Conservation (phyloP, 2,888 invertebrate species). For the Antheraea yamamai region DNA sequence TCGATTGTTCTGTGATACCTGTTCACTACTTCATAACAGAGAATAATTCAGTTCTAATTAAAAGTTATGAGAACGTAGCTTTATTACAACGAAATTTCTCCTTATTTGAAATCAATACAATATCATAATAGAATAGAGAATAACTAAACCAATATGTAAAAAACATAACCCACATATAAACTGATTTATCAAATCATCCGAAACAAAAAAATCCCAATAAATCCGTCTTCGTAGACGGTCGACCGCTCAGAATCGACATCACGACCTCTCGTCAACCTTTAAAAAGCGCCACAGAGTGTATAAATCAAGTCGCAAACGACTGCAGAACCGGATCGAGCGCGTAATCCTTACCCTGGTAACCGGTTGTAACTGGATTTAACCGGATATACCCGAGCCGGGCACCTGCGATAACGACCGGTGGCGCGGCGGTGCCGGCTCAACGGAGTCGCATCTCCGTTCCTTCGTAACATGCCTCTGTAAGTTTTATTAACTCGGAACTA, state of each 20-base stretch:
- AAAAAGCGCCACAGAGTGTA: conserved; percentile 49
- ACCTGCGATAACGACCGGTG: conserved; percentile 72
- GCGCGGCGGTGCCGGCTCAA: conserved; percentile 3
- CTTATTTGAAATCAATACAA: not conserved
- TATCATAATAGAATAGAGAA: not conserved
- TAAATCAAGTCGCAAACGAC: conserved; percentile 75
- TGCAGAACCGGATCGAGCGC: conserved; percentile 70
- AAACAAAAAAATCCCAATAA: conserved; percentile 14
- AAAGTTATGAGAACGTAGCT: not conserved
- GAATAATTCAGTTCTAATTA: no score
- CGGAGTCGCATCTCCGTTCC: conserved; percentile 23
- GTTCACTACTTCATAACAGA: no score
- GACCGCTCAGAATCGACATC: conserved; percentile 8
- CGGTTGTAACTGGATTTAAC: conserved; percentile 65
- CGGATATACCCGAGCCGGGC: conserved; percentile 62
- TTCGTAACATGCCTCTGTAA: conserved; percentile 28
- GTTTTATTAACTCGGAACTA: conserved; percentile 25
- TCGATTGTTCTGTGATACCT: no score
- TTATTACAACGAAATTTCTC: not conserved
- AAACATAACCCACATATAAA: conserved; percentile 4
- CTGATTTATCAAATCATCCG: conserved; percentile 7
- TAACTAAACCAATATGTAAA: not conserved
- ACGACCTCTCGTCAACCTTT: conserved; percentile 15
- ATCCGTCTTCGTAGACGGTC: conserved; percentile 1
- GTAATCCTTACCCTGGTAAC: conserved; percentile 73